Base-by-base conservation (phyloP, 2,113 vertebrate genomes). In the Astatotilapia flaviijosephi region DNA sequence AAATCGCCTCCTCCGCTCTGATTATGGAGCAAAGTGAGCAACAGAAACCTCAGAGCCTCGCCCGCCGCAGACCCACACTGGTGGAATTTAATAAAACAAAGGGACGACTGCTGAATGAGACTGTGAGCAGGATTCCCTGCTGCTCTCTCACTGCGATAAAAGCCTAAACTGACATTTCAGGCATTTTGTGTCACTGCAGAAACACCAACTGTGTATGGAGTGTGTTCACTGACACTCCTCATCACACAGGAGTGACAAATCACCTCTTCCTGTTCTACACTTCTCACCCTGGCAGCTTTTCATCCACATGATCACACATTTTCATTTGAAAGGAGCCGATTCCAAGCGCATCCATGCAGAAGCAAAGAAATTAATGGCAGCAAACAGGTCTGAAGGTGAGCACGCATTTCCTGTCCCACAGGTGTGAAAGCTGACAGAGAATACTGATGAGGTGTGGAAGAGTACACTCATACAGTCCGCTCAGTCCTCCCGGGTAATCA, bases 311-410 rank as follows among this genome's bases (percentile, higher is more conserved):
- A 42, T 79, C 28, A 19, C 9, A 8, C 13, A 91, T 95, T 86
- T 93, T 49, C 82, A 93, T 86, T 91, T 94, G 62, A 94, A 92
- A 93, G 62, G 70, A 80, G 88, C 88, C 8, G 65, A 91, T 85
- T 81, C 31, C 37, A 40, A 73, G 37, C 4, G 4, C 65, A 58
- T 8, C 82, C 35, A 80, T 33, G 81, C 47, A 70, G 37, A 62
- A 85, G 51, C 88, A 86, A 88, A 53, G 49, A 15, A 88, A 88
- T 79, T 49, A 85, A 58, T 68, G 13, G 47, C 75, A 35, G 60
- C 80, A 83, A 82, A 88, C 53, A 60, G 79, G 73, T 79, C 53
- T 86, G 58, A 92, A 82, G 82, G 62, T 82, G 5, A 83, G 49
- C 49, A 31, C 13, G 2, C 49, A 10, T 56, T 65, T 84, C 9